Base-by-base conservation (phyloP, 2,113 vertebrate species). In the Seriola dumerili region DNA sequence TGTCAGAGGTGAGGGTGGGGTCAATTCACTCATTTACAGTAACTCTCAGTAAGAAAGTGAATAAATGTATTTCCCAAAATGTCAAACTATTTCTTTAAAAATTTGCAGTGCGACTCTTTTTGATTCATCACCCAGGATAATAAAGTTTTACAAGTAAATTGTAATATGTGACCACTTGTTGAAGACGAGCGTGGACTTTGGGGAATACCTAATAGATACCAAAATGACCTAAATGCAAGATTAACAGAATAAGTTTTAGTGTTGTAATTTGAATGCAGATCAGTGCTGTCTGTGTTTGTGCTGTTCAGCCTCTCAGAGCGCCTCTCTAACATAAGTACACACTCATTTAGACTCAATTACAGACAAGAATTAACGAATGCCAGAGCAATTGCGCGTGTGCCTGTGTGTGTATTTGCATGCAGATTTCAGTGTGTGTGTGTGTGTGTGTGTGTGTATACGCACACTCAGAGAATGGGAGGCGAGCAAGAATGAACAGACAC, bases 301-400 rank as follows among this genome's bases (percentile, higher is more conserved):
- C 67, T 70, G 72, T 19, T 61, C 61, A 46, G 69, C 46, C 79
- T 87, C 82, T 86, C 65, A 68, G 87, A 80, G 90, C 73, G 67
- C 75, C 89, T 87, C 89, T 87, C 62, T 34, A 79, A 57, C 83
- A 89, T 57, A 66, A 91, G 84, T 75, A 83, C 81, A 82, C 88
- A 81, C 91, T 94, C 88, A 90, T 90, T 91, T 89, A 88, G 87
- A 92, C 90, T 93, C 91, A 93, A 92, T 94, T 94, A 93, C 86
- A 89, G 90, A 88, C 85, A 80, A 75, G 72, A 80, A 69, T 89
- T 93, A 94, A 92, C 92, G 84, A 93, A 94, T 83, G 87, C 80
- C 70, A 66, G 36, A 40, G 52, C 32, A 81, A 71, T 62, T 34
- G 21, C 19, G n/a, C 32, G 23, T 70, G 54, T 57, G 69, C 17